Base-by-base conservation (phyloP, 2,113 vertebrate species). In the Sebastes fasciatus region DNA sequence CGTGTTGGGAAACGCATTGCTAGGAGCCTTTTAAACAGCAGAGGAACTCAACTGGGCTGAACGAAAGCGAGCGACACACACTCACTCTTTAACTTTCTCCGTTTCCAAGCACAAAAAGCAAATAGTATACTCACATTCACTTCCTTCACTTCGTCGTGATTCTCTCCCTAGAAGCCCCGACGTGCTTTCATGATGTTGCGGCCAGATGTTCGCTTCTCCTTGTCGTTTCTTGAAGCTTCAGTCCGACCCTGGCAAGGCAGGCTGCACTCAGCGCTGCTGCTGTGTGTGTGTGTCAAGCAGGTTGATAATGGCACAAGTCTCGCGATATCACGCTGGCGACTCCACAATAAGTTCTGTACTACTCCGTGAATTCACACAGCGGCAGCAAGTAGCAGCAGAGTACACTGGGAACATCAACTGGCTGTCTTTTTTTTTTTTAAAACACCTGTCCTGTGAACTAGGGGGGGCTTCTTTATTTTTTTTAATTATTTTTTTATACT, bases 261-360 rank as follows among this genome's bases (percentile, higher is more conserved):
- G 94, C 93, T 91, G 94, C 95, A 89, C 93, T 94, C 94, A 88
- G 91, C 85, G 92, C 89, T 91, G 90, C 89, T 94, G 34, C 34
- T 34, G 34, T 34, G 34, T 34, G 34, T 34, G 94, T 94, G 91
- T 96, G 94, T 93, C 93, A 93, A 94, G 96, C 96, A 97, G 96
- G 96, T 97, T 97, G 96, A 95, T 96, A 91, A 93, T 93, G 95
- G 92, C 92, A 55, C 93, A 94, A 95, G 91, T 97, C 97, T 97
- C 96, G 96, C 96, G 96, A 97, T 96, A 97, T 74, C 95, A 86
- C 85, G 64, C 79, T 21, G 63, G 64, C 89, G 34, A 34, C 34
- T 34, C 34, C 89, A 91, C 93, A 89, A 92, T 91, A 93, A 93
- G 34, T 93, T 94, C 89, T 95, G 95, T 93, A 93, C 93, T 94